Conservation (phyloP, 2,113 vertebrate genomes). For the Oryzias melastigma region DNA sequence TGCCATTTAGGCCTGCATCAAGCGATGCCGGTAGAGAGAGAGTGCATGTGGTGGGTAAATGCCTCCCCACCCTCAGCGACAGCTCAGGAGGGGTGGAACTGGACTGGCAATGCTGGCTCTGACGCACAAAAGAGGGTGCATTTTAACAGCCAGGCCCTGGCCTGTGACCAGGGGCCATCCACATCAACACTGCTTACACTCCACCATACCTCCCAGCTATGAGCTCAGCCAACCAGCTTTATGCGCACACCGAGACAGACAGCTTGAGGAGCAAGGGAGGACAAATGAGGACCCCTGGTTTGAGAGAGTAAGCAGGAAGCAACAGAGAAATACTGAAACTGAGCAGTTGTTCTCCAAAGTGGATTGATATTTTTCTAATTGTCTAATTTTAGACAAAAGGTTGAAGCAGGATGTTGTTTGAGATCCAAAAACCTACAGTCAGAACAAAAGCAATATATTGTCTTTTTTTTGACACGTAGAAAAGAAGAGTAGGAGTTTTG, state of each 20-base stretch:
- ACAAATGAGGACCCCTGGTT: constrained; percentile 21
- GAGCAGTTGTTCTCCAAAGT: not conserved
- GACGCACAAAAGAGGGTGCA: constrained; percentile 71
- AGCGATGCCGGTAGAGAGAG: constrained; percentile 90
- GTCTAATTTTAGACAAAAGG: not conserved
- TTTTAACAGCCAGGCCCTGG: constrained; percentile 76
- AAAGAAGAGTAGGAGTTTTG: too few relatives aligned
- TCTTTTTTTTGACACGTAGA: too few relatives aligned
- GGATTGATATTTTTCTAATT: not conserved
- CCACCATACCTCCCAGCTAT: constrained; percentile 70
- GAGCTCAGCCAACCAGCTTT: constrained; percentile 49
- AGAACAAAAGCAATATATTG: too few relatives aligned
- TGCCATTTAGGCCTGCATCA: constrained; percentile 98
- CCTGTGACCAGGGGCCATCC: constrained; percentile 76
- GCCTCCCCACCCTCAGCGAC: constrained; percentile 81
- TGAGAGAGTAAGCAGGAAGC: constrained; percentile 1
- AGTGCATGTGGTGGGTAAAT: constrained; percentile 86
- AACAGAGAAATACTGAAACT: constrained; percentile 14
- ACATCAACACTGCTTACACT: constrained; percentile 77
- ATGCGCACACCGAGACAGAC: constrained; percentile 29
- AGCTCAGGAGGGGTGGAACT: constrained; percentile 64
- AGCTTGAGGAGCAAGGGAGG: constrained; percentile 20
- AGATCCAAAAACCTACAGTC: too few relatives aligned
- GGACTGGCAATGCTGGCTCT: constrained; percentile 80
- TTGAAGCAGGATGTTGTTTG: too few relatives aligned